Evolutionary conservation across 2,888 invertebrate genomes (phyloP), one percentile per base, ranked within the genome.

Genomic region (Hirtodrosophila duncani): DNA sequence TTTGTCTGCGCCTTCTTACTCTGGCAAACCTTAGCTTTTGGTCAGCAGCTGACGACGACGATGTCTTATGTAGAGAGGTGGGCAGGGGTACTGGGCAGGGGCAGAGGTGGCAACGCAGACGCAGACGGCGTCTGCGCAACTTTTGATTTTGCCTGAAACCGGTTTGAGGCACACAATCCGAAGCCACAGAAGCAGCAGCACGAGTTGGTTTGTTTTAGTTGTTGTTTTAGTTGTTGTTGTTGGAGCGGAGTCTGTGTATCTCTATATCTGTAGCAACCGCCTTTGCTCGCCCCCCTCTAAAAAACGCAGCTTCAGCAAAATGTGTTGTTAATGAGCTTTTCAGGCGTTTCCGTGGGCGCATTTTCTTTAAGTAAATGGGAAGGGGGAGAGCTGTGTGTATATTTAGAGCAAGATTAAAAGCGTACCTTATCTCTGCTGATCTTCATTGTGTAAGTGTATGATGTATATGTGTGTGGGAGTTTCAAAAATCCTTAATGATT

Each of bases 91-190:
- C 24, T 30, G 41, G 18, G 10, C 44, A 23, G 27, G 44, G 26
- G 46, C 60, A 18, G 49, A 48, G 30, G 13, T 41, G 31, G 57
- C 50, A 57, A 48, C 42, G 43, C 67, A 50, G 34, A 30, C 69
- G 61, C n/a, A n/a, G n/a, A 52, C 56, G 50, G 51, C 62, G 68
- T 65, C 79, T 59, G 68, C 75, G 70, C 74, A 70, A 77, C 77
- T 77, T 77, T 77, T 77, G 78, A 78, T 81, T 77, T 77, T 77
- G 79, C 77, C 71, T 60, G 58, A 67, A 77, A 77, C 77, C 77
- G 75, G 81, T 77, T 80, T 48, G 36, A 16, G 43, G 34, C 46
- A 56, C 53, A n/a, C n/a, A n/a, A n/a, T n/a, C 30, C 26, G 24
- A 8, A 7, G 10, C 23, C 27, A 8, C 26, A n/a, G 20, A 6